phyloP scores from a whole-genome alignment of 2,113 vertebrate species.

The Talpa occidentalis region DNA sequence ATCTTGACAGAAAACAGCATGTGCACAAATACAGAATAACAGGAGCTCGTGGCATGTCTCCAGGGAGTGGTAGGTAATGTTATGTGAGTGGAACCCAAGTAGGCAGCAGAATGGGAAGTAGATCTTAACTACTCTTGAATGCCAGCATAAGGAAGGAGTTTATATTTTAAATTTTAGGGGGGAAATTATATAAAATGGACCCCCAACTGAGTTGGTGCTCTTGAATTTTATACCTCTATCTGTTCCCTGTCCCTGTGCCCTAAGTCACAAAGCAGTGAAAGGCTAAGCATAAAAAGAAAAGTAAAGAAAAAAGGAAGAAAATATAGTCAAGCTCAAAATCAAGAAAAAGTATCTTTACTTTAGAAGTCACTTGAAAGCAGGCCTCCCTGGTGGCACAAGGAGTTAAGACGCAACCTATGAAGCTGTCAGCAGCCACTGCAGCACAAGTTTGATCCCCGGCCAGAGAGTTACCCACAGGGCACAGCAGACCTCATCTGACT shows the following conservation, averaged over 20 bases:
- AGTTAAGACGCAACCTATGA: no score
- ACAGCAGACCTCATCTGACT: no score
- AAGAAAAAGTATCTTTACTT: neutral
- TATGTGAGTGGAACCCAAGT: accelerated
- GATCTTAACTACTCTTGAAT: neutral
- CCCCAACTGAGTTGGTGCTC: neutral
- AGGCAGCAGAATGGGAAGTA: neutral
- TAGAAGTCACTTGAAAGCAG: neutral
- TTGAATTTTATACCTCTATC: neutral
- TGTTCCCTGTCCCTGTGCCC: neutral
- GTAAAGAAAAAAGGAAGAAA: neutral
- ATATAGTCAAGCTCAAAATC: neutral
- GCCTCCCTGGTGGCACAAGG: no score
- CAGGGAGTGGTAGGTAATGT: neutral
- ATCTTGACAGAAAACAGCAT: neutral
- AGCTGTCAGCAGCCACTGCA: no score
- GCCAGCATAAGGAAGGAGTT: neutral
- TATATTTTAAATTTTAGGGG: neutral
- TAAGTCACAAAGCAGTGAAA: neutral
- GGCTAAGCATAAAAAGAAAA: neutral
- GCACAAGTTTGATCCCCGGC: no score
- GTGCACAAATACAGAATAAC: neutral
- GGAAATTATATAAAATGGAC: neutral
- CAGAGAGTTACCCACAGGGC: no score
- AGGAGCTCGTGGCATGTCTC: neutral